phyloP scores from a whole-genome alignment of 2,797 vertebrate genomes.

The Sebastes baramenuke region DNA sequence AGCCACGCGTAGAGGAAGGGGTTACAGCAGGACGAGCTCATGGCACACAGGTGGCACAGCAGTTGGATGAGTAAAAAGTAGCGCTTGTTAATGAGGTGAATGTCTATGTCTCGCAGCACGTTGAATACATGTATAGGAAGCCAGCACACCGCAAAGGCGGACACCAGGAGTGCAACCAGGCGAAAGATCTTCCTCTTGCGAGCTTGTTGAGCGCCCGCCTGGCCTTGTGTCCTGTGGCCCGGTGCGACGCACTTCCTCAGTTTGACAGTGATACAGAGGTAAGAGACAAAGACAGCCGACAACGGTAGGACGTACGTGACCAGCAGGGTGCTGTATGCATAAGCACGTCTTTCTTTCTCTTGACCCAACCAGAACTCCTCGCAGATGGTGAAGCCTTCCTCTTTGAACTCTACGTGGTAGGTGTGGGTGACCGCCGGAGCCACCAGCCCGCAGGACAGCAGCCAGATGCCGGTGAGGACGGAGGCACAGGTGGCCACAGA shows the following conservation, averaged over 20 bases:
- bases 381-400: constrained; percentile 87
- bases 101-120: constrained; percentile 88
- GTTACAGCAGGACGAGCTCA: constrained; percentile 90
- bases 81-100: constrained; percentile 86
- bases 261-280: constrained; percentile 87
- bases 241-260: constrained; percentile 83
- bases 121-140: constrained; percentile 91
- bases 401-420: constrained; percentile 87
- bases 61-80: constrained; percentile 88
- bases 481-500: constrained; percentile 79
- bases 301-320: constrained; percentile 87
- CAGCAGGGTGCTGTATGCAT: constrained; percentile 87
- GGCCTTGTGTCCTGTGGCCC: constrained; percentile 74
- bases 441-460: constrained; percentile 84
- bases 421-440: constrained; percentile 86
- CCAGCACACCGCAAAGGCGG: constrained; percentile 87
- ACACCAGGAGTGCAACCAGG: constrained; percentile 85
- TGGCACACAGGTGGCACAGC: constrained; percentile 89
- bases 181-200: constrained; percentile 88
- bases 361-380: constrained; percentile 89
- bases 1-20: constrained; percentile 90
- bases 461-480: constrained; percentile 85
- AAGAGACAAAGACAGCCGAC: constrained; percentile 85
- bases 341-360: constrained; percentile 80
- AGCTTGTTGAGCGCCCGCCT: constrained; percentile 76